Base-by-base conservation (phyloP, 2,113 vertebrate genomes). In the Aleadryas rufinucha region DNA sequence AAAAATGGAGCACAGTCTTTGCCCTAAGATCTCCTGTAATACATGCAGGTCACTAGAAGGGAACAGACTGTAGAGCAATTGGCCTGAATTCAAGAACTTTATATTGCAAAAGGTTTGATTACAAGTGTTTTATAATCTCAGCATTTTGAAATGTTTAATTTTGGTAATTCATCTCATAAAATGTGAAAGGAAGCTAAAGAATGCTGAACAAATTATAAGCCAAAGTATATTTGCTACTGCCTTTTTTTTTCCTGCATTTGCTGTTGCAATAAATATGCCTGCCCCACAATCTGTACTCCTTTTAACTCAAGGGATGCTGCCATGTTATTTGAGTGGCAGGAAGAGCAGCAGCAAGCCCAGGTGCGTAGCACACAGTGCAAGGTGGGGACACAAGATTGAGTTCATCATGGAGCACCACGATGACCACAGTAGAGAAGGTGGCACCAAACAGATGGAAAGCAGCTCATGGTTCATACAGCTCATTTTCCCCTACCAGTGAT, bases 291-390 rank as follows among this genome's bases (percentile, higher is more conserved):
- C 50, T 71, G 8, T 66, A 21, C 52, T 91, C 39, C 39, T 47
- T 84, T 95, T 92, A 96, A 77, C 52, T 88, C 75, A 10, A 28
- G 20, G 2, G 4, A 35, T 76, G 64, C 87, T 80, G 47, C 28
- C 35, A 39, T 1, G 0, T 35, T 87, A 28, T n/a, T 41, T 57
- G 39, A 80, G n/a, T 9, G 27, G 18, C 54, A 78, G 47, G 59
- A 83, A 66, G 70, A 78, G 71, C 7, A 77, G 90, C 64, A 63
- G 56, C 0, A 0, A 71, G 65, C 37, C 52, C 70, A 82, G 69
- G n/a, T 21, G 15, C 0, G 0, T 20, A 61, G 47, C 47, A 66
- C 47, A 8, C n/a, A 66, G 31, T 0, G 0, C 1, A 1, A 47
- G 44, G 18, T 78, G 47, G 44, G 42, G 53, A 77, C 24, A 39